A percentile compares a stretch with the other conserved stretches of the same genome.
Conservation (phyloP, 2,888 invertebrate species). For the Stegana nigrithorax region DNA sequence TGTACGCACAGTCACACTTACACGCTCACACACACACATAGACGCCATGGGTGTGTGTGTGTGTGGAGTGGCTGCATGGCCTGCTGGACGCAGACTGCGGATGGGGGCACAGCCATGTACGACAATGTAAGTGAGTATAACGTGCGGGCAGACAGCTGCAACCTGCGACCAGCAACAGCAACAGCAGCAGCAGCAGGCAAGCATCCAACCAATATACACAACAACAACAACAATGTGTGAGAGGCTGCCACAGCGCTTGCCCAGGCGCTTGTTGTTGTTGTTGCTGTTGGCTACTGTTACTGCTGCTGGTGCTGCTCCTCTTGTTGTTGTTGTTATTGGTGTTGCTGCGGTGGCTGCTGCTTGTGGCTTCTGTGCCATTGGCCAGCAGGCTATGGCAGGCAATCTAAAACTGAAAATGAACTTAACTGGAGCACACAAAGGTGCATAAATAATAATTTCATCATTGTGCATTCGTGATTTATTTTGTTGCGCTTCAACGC, state of each 20-base stretch:
- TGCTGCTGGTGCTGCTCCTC: constrained; percentile 6
- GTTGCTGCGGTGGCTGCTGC: constrained; percentile 7
- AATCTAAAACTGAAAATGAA: constrained; percentile 42
- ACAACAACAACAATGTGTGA: constrained; percentile 5
- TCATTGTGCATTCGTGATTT: constrained; percentile 65
- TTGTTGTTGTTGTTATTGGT: background rate
- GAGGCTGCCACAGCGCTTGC: background rate
- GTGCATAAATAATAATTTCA: constrained; percentile 65
- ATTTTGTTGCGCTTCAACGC: constrained; percentile 50
- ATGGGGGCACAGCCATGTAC: too few relatives aligned
- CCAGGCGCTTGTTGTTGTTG: background rate
- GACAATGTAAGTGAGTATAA: constrained; percentile 7
- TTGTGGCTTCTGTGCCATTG: background rate
- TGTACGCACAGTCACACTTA: background rate
- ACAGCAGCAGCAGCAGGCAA: too few relatives aligned
- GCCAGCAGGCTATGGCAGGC: too few relatives aligned
- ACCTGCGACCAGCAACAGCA: too few relatives aligned
- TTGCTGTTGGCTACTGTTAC: constrained; percentile 6
- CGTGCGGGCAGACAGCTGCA: constrained; percentile 24
- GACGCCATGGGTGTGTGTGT: background rate
- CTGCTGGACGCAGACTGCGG: too few relatives aligned
- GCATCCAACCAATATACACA: too few relatives aligned
- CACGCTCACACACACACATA: constrained; percentile 1
- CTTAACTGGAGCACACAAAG: constrained; percentile 58
- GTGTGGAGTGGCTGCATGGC: too few relatives aligned